phyloP scores from a whole-genome alignment of 1,140 invertebrate species.

The Drosophila athabasca region DNA sequence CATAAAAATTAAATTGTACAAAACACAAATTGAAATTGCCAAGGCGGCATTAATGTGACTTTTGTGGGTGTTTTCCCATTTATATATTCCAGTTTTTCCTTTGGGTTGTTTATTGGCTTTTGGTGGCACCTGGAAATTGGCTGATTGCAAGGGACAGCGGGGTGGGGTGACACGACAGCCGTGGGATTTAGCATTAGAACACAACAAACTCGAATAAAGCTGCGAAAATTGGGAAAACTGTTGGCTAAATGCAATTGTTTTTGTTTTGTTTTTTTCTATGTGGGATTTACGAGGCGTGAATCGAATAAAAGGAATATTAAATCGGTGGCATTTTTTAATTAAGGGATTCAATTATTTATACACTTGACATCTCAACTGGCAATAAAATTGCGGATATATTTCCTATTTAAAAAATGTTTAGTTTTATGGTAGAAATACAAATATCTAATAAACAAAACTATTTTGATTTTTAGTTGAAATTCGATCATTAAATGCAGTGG shows the following conservation, averaged over 20 bases:
- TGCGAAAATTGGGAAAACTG: neutral
- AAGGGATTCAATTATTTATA: neutral
- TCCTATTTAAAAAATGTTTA: neutral
- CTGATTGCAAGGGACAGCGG: constrained; percentile 15
- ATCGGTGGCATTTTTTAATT: neutral
- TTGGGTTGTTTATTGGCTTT: constrained; percentile 45
- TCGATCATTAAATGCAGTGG: no score
- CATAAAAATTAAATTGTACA: constrained; percentile 63
- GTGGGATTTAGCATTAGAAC: constrained; percentile 23
- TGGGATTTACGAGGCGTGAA: constrained; percentile 22
- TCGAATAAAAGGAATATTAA: constrained; percentile 6
- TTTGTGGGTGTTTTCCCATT: constrained; percentile 41
- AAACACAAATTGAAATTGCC: constrained; percentile 65
- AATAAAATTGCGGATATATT: neutral
- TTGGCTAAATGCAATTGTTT: neutral
- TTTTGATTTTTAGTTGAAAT: no score
- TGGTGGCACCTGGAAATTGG: constrained; percentile 20
- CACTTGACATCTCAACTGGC: neutral
- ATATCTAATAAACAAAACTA: no score
- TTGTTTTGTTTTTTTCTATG: no score
- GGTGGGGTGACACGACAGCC: neutral
- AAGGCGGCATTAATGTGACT: constrained; percentile 54
- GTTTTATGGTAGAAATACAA: no score
- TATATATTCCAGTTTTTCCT: constrained; percentile 35
- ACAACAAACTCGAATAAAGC: neutral